A percentile compares a stretch with the other conserved stretches of the same genome.
Evolutionary conservation across 2,888 invertebrate genomes (phyloP).

Genomic region (Caenorhabditis zanzibari): DNA sequence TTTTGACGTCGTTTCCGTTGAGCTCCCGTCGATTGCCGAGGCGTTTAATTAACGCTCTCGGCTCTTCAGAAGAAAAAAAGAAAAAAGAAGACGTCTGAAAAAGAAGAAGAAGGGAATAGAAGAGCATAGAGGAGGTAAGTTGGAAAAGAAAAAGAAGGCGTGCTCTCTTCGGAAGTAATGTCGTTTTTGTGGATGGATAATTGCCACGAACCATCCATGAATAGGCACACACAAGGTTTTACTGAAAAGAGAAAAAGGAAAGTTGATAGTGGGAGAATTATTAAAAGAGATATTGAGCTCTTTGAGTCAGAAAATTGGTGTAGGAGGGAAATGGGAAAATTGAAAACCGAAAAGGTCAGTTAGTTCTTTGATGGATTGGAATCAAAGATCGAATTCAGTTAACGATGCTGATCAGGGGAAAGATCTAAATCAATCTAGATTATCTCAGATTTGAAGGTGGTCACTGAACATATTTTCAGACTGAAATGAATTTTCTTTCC

Average conservation of each 20-base stretch:
- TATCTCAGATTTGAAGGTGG: not conserved
- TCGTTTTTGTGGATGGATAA: constrained; percentile 52
- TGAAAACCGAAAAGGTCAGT: constrained; percentile 35
- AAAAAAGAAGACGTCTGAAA: constrained; percentile 39
- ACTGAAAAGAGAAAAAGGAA: constrained; percentile 13
- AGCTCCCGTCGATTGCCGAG: constrained; percentile 15
- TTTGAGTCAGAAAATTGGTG: constrained; percentile 1
- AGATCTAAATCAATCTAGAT: not conserved
- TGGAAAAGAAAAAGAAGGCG: constrained; percentile 19
- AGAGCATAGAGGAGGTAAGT: constrained; percentile 36
- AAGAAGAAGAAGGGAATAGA: constrained; percentile 17
- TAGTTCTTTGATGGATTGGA: constrained; percentile 4
- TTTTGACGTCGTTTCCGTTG: constrained; percentile 40
- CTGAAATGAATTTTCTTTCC: not conserved
- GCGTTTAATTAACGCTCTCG: constrained; percentile 53
- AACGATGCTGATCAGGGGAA: not conserved
- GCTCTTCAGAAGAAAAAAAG: constrained; percentile 20
- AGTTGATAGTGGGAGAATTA: constrained; percentile 18
- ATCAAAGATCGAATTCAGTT: constrained; percentile 14
- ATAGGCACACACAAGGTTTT: constrained; percentile 33
- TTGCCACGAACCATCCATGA: constrained; percentile 58
- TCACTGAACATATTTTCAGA: constrained; percentile 11
- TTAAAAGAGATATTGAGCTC: not conserved
- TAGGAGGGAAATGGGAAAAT: not conserved
- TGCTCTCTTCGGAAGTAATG: constrained; percentile 54